Evolutionary conservation across 2,888 invertebrate species (phyloP).

Genomic region (Acholoe squamosa): DNA sequence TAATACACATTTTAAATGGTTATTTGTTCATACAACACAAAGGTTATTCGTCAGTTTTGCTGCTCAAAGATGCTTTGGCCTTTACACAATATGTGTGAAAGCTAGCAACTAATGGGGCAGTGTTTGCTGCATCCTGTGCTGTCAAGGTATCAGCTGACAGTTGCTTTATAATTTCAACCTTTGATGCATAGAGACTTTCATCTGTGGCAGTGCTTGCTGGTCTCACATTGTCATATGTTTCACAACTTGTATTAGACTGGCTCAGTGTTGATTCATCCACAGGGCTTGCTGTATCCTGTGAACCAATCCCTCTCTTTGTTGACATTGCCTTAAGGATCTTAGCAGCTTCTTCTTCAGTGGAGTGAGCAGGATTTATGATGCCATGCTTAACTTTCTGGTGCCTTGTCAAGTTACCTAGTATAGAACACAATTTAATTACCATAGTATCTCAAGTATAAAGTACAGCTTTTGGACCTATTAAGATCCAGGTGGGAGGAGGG

Average conservation of each 20-base stretch:
- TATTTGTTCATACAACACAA: no score
- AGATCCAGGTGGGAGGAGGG: no score
- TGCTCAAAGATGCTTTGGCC: background rate
- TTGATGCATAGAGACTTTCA: background rate
- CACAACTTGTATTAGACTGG: background rate
- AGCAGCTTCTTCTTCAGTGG: slow-evolving; percentile 80
- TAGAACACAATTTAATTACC: no score
- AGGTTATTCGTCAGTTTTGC: background rate
- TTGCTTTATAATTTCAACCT: background rate
- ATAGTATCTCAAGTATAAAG: no score
- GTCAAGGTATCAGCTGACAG: background rate
- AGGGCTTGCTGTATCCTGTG: background rate
- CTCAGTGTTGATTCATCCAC: background rate
- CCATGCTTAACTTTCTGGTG: slow-evolving; percentile 82
- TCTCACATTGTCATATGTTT: background rate
- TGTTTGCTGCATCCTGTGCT: background rate
- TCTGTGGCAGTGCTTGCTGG: background rate
- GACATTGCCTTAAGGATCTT: slow-evolving; percentile 78
- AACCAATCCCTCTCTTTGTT: slow-evolving; percentile 28
- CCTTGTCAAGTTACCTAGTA: slow-evolving; percentile 80
- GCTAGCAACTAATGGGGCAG: slow-evolving; percentile 28
- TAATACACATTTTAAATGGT: no score
- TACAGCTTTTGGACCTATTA: no score
- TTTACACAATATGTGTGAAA: slow-evolving; percentile 37
- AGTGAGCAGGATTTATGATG: slow-evolving; percentile 76